Evolutionary conservation across 2,113 vertebrate species (phyloP).

Genomic region (Phodopus roborovskii): DNA sequence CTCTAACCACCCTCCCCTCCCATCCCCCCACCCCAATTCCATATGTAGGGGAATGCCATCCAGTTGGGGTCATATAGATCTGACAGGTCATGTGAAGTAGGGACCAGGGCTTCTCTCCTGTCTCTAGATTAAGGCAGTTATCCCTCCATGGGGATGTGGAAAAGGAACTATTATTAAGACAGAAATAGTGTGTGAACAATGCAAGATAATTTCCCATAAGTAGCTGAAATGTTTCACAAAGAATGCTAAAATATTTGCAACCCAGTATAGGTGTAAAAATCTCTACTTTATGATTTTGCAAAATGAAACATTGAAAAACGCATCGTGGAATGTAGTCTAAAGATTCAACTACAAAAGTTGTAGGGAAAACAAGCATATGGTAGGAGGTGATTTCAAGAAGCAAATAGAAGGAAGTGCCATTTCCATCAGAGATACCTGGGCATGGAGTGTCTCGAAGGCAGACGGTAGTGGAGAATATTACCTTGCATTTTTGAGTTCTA

Average conservation of each 20-base stretch:
- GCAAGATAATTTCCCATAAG: neutral
- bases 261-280: neutral
- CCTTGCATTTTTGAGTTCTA: neutral
- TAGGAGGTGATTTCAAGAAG: neutral
- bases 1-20: too few species aligned
- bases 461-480: neutral
- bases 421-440: neutral
- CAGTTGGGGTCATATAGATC: too few species aligned
- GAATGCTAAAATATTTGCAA: neutral
- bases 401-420: neutral
- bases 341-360: neutral
- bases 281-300: neutral
- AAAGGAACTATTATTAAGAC: neutral
- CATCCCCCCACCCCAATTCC: too few species aligned
- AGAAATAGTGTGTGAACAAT: neutral
- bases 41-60: too few species aligned
- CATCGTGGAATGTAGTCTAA: neutral
- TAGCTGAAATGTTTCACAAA: neutral
- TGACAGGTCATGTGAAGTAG: too few species aligned
- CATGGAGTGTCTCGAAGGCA: neutral
- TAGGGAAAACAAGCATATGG: neutral
- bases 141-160: too few species aligned
- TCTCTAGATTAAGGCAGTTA: too few species aligned
- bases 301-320: neutral
- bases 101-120: too few species aligned